Evolutionary conservation across 2,888 invertebrate genomes (phyloP), one percentile per base, ranked within the genome.

Genomic region (Pycnomerus fuliginosus): DNA sequence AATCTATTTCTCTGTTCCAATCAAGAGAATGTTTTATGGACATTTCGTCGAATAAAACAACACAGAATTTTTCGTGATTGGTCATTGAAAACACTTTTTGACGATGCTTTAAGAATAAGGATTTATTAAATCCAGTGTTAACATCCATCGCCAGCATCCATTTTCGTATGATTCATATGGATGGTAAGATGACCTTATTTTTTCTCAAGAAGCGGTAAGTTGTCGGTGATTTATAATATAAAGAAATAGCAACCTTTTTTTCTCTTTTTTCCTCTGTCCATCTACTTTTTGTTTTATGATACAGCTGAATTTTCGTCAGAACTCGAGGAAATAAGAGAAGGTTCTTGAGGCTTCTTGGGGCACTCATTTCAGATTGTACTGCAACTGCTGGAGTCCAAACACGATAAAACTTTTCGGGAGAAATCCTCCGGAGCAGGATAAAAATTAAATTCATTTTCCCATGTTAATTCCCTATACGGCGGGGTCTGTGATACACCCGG

Each of bases 161-260:
- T 3, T 3, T 13, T 5, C n/a, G 12, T 12, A 42, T 31, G 14
- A 27, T 39, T 2, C 16, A 24, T 10, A 7, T 7, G 20, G 53
- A 55, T 10, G 62, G 62, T 24, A 64, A 44, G 15, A 30, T 16
- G 7, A 29, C 4, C 16, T 16, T 15, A 20, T 47, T 48, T n/a
- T 48, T 49, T 13, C 49, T 16, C 10, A 61, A 34, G 45, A 47
- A 57, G 24, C 34, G 46, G 36, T 62, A 67, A 2, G 52, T 44
- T 14, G 52, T 38, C 3, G 64, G 64, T 2, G 64, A 62, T 50
- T 56, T 58, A 32, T 63, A 56, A 53, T 48, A 63, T 22, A 64
- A 30, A n/a, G 50, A 44, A 5, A 63, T 16, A 23, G 61, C 56
- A 32, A 58, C 48, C 32, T 58, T 43, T 48, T 56, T 60, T 44